phyloP scores from a whole-genome alignment of 1,140 invertebrate genomes.

The Oreohelix idahoensis region DNA sequence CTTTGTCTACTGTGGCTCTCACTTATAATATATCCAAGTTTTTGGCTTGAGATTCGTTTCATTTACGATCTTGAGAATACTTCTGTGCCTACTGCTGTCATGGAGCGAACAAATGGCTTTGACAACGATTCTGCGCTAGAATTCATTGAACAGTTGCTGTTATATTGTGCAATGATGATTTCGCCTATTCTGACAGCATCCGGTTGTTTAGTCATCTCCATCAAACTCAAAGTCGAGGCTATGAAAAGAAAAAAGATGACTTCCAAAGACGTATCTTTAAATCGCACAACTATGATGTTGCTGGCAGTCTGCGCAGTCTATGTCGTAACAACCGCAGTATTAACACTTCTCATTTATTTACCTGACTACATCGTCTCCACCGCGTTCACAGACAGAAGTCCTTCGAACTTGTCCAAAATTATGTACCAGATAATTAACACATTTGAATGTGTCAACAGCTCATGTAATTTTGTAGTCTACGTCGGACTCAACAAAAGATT shows the following conservation, averaged over 20 bases:
- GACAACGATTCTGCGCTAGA: too few relatives aligned
- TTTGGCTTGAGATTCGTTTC: not conserved
- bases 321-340: not conserved
- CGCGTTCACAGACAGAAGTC: not conserved
- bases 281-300: conserved; percentile 29
- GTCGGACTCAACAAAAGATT: conserved; percentile 16
- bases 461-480: conserved; percentile 28
- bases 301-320: conserved; percentile 23
- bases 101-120: too few relatives aligned
- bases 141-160: not conserved
- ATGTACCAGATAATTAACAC: conserved; percentile 28
- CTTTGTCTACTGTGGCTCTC: not conserved
- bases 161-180: not conserved
- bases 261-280: conserved; percentile 1
- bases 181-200: not conserved
- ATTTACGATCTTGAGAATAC: too few relatives aligned
- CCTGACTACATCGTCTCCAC: not conserved
- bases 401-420: conserved; percentile 3
- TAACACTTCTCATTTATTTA: not conserved
- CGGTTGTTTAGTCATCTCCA: not conserved
- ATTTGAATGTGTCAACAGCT: not conserved
- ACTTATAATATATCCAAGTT: not conserved
- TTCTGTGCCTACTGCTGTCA: too few relatives aligned
- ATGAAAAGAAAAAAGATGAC: conserved; percentile 19
- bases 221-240: conserved; percentile 10